Evolutionary conservation across 2,797 vertebrate genomes (phyloP), one percentile per base, ranked within the genome.

Genomic region (Eulemur albifrons): DNA sequence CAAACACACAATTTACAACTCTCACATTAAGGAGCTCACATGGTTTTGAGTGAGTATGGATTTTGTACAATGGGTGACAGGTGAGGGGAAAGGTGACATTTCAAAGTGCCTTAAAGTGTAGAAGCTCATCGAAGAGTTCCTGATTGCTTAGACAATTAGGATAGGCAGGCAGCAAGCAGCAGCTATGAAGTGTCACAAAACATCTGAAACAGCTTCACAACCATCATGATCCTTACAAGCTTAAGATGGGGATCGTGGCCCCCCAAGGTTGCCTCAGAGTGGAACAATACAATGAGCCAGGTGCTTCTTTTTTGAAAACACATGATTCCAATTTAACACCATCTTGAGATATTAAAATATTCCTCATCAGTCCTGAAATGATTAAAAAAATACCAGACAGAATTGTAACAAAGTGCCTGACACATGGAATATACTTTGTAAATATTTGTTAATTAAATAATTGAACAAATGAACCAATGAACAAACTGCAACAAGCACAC

Each of bases 311-410:
- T 97, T 32, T 82, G 95, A 93, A 96, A 97, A 97, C 67, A 97
- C 84, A 97, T 38, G 76, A 88, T 96, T 80, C 92, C 96, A 96
- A 94, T 72, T 97, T 94, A 97, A 96, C 27, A 97, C 61, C 95
- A 96, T 95, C 97, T 94, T 92, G 95, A 97, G 86, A 97, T 72
- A 95, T 77, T 93, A 97, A 94, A 85, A 93, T 59, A 85, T 50
- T 97, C 79, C 92, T 93, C 90, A 95, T 75, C 15, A 94, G 54
- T 93, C 96, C 97, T 97, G 95, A 96, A 97, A 97, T 84, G 75
- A 94, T 97, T 92, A 69, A 95, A 96, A 70, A 94, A 84, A 96
- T 30, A 88, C 83, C 95, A 94, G 7, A 95, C 0, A 98, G 40
- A 85, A 50, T 63, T 96, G 75, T 95, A 96, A 96, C 43, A 72